These are phyloP conservation scores for Borostomias antarcticus DNA, from an alignment of 2,797 vertebrate genomes.

Conservation along the genomic window DNA sequence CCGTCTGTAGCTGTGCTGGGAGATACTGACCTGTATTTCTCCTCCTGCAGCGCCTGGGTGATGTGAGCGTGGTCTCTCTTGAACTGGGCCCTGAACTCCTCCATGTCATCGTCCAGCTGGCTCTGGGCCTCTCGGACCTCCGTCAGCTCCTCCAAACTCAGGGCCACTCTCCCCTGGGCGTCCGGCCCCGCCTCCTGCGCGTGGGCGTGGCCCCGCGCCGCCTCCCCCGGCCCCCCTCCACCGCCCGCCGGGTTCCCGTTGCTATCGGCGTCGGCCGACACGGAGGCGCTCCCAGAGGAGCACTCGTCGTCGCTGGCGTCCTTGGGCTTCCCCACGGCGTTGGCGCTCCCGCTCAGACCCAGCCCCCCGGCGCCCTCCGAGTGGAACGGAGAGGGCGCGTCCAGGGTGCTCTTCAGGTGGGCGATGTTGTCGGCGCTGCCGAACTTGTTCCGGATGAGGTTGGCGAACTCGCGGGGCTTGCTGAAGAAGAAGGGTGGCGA, in stretches of 20 bases:
- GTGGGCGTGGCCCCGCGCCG: constrained; percentile 68
- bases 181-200: constrained; percentile 57
- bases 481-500: constrained; percentile 93
- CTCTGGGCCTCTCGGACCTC: constrained; percentile 87
- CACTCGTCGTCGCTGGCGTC: constrained; percentile 93
- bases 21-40: constrained; percentile 91
- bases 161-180: constrained; percentile 71
- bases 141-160: constrained; percentile 83
- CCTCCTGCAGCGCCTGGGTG: constrained; percentile 89
- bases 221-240: constrained; percentile 41
- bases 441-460: constrained; percentile 94
- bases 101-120: constrained; percentile 87
- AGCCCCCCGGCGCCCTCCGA: constrained; percentile 74
- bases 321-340: constrained; percentile 86
- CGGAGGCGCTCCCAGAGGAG: constrained; percentile 87
- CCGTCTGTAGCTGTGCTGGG: no score
- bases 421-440: constrained; percentile 96
- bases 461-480: constrained; percentile 93
- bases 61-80: constrained; percentile 86
- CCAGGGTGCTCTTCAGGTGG: constrained; percentile 86
- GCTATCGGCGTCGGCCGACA: constrained; percentile 89
- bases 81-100: constrained; percentile 85
- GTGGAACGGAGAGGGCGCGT: constrained; percentile 75
- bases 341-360: constrained; percentile 86
- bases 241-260: constrained; percentile 79